Base-by-base conservation (phyloP, 2,113 vertebrate species). In the Hirundichthys speculiger region DNA sequence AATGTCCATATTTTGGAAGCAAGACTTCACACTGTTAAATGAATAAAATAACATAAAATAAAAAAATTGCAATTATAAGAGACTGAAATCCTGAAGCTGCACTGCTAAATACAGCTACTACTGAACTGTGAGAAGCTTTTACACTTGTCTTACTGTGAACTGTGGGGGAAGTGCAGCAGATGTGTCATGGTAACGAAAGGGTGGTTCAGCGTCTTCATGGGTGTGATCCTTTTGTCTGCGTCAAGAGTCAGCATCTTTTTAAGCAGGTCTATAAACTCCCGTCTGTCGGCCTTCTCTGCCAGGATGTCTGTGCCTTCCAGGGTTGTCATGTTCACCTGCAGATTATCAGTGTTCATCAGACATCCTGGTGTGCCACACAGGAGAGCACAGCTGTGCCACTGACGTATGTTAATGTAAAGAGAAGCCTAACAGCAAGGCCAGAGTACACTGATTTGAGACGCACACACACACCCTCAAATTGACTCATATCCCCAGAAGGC, bases 231-330 rank as follows among this genome's bases (percentile, higher is more conserved):
- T 87, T 99, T 99, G 90, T 99, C 97, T 51, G 97, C 95, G 76
- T 99, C 97, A 59, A 99, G 95, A 0, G 97, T 99, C 84, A 99
- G 92, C 97, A 99, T 99, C 92, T 98, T 98, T 90, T 98, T 98
- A 84, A 99, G 92, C 86, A 99, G 90, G 88, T 99, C 97, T 74
- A 99, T 99, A 64, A 97, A 98, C 82, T 99, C 96, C 80, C 97
- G 95, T 30, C 97, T 87, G 87, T 99, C 97, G 2, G 97, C 96
- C 87, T 99, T 99, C 93, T 99, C 97, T 30, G 97, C 96, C 94
- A 99, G 90, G 92, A 98, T 94, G 80, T 99, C 96, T 0, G 96
- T 98, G 69, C 97, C 96, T 77, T 99, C 97, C 84, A 99, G 93
- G 88, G 93, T 97, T 27, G 95, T 98, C 95, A 98, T 98, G 92